Evolutionary conservation across 2,888 invertebrate species (phyloP).

Genomic region (Salticus scenicus): DNA sequence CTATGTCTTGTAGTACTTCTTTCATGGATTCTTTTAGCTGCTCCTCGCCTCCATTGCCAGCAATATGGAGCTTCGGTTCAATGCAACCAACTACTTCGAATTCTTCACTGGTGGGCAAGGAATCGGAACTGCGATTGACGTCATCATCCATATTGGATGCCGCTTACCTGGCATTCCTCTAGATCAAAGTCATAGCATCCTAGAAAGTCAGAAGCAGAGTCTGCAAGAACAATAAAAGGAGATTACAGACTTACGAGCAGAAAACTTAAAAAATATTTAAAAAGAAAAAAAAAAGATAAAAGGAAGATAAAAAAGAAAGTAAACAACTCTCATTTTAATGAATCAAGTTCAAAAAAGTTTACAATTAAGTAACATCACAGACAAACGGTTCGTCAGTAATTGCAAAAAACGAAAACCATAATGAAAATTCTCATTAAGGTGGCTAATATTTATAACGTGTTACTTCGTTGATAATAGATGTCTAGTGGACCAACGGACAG

Average conservation of each 20-base stretch:
- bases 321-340: no score
- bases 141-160: constrained; percentile 60
- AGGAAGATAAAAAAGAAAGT: background rate
- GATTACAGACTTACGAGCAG: background rate
- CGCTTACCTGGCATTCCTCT: constrained; percentile 30
- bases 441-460: no score
- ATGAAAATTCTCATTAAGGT: no score
- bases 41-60: constrained; percentile 51
- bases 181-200: background rate
- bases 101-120: constrained; percentile 66
- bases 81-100: constrained; percentile 55
- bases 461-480: no score
- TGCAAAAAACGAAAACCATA: no score
- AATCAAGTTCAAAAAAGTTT: no score
- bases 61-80: constrained; percentile 49
- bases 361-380: no score
- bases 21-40: constrained; percentile 48
- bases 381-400: no score
- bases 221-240: background rate
- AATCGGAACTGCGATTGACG: constrained; percentile 61
- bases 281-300: background rate
- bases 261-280: background rate
- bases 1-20: constrained; percentile 54
- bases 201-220: background rate
- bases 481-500: no score